Base-by-base conservation (phyloP, 1,140 invertebrate genomes). In the Ceratina japonica region DNA sequence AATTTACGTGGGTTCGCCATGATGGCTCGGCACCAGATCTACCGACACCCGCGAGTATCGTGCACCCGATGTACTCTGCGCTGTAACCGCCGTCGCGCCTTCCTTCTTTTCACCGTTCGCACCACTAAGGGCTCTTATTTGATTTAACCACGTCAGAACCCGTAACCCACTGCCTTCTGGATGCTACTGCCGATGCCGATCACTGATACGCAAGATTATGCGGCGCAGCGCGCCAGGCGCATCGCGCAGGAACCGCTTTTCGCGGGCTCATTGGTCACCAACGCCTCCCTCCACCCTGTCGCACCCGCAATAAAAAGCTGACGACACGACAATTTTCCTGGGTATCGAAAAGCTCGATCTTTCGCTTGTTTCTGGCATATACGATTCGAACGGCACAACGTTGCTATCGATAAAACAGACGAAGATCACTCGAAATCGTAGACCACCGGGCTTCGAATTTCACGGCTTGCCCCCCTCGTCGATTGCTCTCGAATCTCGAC, bases 1-100 rank as follows among this genome's bases (percentile, higher is more conserved):
- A 99, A 99, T 95, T 99, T 99, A 89, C 98, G 95, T 91, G 98
- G 98, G 94, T 97, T 98, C 94, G 96, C 95, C 96, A 96, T 97
- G 91, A 92, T 94, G 91, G 89, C 89, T 86, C 63, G 71, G 24
- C 82, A 86, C 86, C 79, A 79, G 81, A 85, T 80, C 82, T 80
- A 66, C 71, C 75, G 62, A 78, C 84, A 83, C 85, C 71, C 81
- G 74, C 84, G 84, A 72, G 68, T 86, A 68, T 69, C 68, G 83
- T 76, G 63, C 84, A 80, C 83, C 64, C 37, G 37, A 44, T 56
- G 54, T 56, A 56, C 54, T 18, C 75, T 18, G 31, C 71, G n/a
- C 68, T 80, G 52, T 58, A 49, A 7, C 49, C 24, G 51, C 63
- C 58, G 68, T 51, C 78, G 37, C 65, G 64, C 37, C 54, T 61